Base-by-base conservation (phyloP, 64 coral and sea anemone species). In the Platygyra sinensis region DNA sequence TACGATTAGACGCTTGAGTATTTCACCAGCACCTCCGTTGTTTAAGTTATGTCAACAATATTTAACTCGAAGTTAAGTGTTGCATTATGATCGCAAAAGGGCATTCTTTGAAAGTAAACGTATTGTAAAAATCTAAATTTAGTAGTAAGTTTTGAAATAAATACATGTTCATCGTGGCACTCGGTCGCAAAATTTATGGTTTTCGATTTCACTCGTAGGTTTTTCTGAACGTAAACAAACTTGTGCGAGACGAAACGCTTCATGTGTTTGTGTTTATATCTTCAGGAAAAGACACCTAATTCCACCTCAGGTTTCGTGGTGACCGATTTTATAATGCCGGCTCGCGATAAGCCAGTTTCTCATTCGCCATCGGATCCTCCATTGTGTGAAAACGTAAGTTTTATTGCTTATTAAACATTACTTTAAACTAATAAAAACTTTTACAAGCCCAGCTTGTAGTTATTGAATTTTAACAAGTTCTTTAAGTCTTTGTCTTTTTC, bases 341-440 rank as follows among this genome's bases (percentile, higher is more conserved):
- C 95, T 4, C 78, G 95, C 12, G 95, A 97, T 57, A 94, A 93
- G 52, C 76, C 95, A 0, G 86, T 97, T 72, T 89, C 92, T 54
- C 95, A 97, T 75, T 60, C 83, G 1, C 90, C 95, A 20, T 80
- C 91, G 32, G 95, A 97, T 60, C 84, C 95, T 16, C 87, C 90
- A 22, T 69, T 97, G 75, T 97, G 95, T 73, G 92, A 94, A 73
- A 94, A 74, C 49, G 95, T 97, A 91, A 94, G 93, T 94, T 73
- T 72, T 46, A 19, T 31, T 87, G 20, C 32, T 50, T 25, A 52
- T 29, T 85, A 49, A 3, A 71, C 27, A 25, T 25, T 49, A 72
- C 62, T 29, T 80, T n/a, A 33, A 67, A 55, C 52, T 61, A 55
- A 61, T 30, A 28, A n/a, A 10, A 27, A 46, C 29, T 38, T 9